Evolutionary conservation across 2,888 invertebrate species (phyloP).

Genomic region (Drepana falcataria): DNA sequence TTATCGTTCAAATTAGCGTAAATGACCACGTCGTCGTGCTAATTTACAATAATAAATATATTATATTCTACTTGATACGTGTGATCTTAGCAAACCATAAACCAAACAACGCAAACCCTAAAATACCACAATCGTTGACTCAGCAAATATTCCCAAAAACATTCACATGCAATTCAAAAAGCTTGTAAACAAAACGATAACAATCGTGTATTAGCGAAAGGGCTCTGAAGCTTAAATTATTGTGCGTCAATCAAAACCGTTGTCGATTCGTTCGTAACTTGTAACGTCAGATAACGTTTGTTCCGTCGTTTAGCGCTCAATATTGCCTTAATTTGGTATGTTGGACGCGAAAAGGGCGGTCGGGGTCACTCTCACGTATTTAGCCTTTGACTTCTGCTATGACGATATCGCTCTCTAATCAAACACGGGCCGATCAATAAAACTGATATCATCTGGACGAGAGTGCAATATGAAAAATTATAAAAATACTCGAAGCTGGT

Average conservation of each 20-base stretch:
- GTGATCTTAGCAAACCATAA: too few species aligned
- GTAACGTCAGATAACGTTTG: slow-evolving; percentile 19
- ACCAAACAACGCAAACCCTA: slow-evolving; percentile 13
- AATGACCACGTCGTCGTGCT: too few species aligned
- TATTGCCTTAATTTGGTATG: slow-evolving; percentile 41
- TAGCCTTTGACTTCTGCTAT: slow-evolving; percentile 25
- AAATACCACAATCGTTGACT: slow-evolving; percentile 35
- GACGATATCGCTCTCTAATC: slow-evolving; percentile 22
- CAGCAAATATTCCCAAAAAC: slow-evolving; percentile 17
- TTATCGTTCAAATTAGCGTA: too few species aligned
- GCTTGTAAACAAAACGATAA: slow-evolving; percentile 54
- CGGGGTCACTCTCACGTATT: slow-evolving; percentile 23
- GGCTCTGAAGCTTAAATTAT: slow-evolving; percentile 37
- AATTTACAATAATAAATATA: too few species aligned
- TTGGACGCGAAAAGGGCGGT: slow-evolving; percentile 27
- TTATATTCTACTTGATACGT: too few species aligned
- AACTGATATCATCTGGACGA: slow-evolving; percentile 9
- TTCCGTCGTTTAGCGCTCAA: slow-evolving; percentile 20
- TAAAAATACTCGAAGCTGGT: too few species aligned
- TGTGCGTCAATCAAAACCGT: slow-evolving; percentile 58
- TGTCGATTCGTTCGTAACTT: slow-evolving; percentile 24
- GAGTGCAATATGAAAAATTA: background rate
- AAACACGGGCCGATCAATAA: slow-evolving; percentile 13
- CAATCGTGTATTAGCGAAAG: slow-evolving; percentile 51
- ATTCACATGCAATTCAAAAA: slow-evolving; percentile 22